Conservation (phyloP, 2,888 invertebrate genomes). For the Cordilura impudica region DNA sequence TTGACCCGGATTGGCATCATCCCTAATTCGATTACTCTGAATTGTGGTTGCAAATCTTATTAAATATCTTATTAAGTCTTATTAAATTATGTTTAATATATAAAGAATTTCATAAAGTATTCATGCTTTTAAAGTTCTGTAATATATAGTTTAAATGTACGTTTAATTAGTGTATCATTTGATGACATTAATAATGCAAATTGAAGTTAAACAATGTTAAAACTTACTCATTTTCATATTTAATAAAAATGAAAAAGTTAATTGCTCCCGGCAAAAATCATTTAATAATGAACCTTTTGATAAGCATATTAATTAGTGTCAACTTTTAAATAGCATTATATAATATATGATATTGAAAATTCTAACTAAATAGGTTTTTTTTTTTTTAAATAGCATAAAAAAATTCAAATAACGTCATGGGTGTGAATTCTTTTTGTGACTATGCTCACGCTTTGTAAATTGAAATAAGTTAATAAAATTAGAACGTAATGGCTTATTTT, state of each 20-base stretch:
- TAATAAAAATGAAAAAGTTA: conserved; percentile 21
- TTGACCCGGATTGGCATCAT: no score
- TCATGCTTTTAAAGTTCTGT: background rate
- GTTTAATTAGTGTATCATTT: background rate
- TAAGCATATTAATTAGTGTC: conserved; percentile 11
- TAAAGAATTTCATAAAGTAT: background rate
- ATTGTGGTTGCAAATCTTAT: no score
- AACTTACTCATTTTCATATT: conserved; percentile 20
- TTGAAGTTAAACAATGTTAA: background rate
- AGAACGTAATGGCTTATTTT: no score
- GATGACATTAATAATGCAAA: conserved; percentile 4
- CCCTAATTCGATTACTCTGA: no score
- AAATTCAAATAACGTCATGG: no score
- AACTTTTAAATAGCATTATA: background rate
- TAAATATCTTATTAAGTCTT: no score
- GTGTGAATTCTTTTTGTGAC: no score
- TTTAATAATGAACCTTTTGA: conserved; percentile 3
- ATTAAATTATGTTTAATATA: background rate
- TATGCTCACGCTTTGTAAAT: no score
- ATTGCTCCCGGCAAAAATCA: conserved; percentile 24
- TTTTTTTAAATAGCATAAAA: no score
- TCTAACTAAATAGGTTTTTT: no score
- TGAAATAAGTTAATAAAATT: no score
- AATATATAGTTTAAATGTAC: no score
- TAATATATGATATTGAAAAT: background rate